A percentile compares a stretch with the other conserved stretches of the same genome.
phyloP scores from a whole-genome alignment of 2,888 invertebrate genomes.

The Trissoscelio sp. region DNA sequence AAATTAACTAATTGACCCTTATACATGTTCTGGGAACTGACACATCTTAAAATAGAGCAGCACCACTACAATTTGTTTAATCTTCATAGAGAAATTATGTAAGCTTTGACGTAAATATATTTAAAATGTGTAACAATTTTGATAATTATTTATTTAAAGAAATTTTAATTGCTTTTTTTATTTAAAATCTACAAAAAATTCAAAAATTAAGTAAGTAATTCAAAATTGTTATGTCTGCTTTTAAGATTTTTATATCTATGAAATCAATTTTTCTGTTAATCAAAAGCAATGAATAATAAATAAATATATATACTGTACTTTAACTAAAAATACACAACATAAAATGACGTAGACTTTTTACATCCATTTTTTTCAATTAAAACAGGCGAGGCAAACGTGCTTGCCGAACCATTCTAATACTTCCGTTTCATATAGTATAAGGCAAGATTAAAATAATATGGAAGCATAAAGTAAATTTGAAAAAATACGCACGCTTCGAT shows the following conservation, averaged over 20 bases:
- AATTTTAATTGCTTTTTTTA: no score
- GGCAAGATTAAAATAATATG: conserved; percentile 16
- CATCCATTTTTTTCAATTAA: conserved; percentile 26
- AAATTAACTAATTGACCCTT: no score
- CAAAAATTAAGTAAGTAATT: conserved; percentile 3
- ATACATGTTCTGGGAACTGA: no score
- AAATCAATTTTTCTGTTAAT: background rate
- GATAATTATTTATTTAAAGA: no score
- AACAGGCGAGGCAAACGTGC: conserved; percentile 36
- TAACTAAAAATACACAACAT: conserved; percentile 20
- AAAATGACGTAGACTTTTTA: conserved; percentile 25
- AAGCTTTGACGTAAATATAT: background rate
- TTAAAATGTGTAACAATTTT: no score
- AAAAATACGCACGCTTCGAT: background rate
- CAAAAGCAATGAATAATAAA: conserved; percentile 12
- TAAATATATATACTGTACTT: conserved; percentile 6
- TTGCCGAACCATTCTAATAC: conserved; percentile 41
- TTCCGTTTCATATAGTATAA: conserved; percentile 33
- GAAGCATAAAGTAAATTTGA: background rate
- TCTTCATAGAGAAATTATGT: background rate
- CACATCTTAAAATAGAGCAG: no score
- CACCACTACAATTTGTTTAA: no score
- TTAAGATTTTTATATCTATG: no score
- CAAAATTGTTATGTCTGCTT: conserved; percentile 6
- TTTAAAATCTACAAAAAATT: no score